These are phyloP conservation scores for Hermetia illucens DNA, from an alignment of 1,140 invertebrate species.

Conservation along the genomic window DNA sequence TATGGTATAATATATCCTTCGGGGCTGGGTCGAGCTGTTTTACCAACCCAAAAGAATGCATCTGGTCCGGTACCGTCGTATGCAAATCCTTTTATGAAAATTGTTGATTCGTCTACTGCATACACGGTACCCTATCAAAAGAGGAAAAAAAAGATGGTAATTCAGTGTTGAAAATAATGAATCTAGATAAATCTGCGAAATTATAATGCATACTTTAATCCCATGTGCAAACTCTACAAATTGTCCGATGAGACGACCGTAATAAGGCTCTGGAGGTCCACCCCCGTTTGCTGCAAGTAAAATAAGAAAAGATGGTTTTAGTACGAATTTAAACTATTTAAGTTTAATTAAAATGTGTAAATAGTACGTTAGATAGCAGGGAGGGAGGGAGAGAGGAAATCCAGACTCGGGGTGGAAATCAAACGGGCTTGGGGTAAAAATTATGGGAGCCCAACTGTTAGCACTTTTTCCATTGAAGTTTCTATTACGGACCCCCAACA, in stretches of 20 bases:
- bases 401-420: no score
- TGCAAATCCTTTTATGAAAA: constrained; percentile 72
- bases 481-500: no score
- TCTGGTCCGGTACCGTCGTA: constrained; percentile 76
- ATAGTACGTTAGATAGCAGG: no score
- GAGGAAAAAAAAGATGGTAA: background rate
- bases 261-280: constrained; percentile 49
- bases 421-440: no score
- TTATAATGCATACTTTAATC: constrained; percentile 33
- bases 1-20: constrained; percentile 72
- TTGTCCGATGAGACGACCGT: constrained; percentile 56
- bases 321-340: no score
- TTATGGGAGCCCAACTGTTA: no score
- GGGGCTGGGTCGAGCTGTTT: constrained; percentile 54
- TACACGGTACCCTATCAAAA: constrained; percentile 50
- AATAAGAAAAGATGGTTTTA: background rate
- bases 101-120: constrained; percentile 72
- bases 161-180: background rate
- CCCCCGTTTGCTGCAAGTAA: constrained; percentile 15
- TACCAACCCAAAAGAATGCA: constrained; percentile 80
- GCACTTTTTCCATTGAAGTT: no score
- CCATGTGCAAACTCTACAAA: constrained; percentile 56
- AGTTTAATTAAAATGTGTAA: no score
- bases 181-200: background rate
- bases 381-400: no score